Conservation (phyloP, 1,140 invertebrate species). For the Dryas iulia region DNA sequence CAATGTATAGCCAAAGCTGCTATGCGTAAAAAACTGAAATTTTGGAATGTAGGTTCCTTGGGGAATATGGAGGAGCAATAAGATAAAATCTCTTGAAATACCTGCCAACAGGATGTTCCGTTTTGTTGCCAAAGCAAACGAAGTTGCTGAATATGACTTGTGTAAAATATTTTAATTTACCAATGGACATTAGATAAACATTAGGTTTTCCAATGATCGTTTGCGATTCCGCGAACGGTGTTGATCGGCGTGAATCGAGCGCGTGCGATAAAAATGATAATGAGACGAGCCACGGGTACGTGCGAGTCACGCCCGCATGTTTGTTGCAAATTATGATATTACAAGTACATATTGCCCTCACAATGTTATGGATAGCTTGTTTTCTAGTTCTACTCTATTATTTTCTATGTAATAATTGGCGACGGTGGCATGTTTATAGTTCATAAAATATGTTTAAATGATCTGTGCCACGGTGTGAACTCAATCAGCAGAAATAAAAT, state of each 20-base stretch:
- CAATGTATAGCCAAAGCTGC: not conserved
- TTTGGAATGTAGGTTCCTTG: too few relatives aligned
- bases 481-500: not conserved
- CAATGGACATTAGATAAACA: not conserved
- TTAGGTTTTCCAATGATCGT: conserved; percentile 2
- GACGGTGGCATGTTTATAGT: not conserved
- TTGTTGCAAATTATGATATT: conserved; percentile 19
- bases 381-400: not conserved
- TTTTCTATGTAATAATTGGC: not conserved
- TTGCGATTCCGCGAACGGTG: conserved; percentile 4
- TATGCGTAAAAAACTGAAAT: too few relatives aligned
- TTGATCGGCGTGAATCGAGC: conserved; percentile 12
- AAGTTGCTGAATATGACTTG: too few relatives aligned
- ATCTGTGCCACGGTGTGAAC: not conserved
- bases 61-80: too few relatives aligned
- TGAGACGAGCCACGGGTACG: conserved; percentile 10
- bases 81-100: too few relatives aligned
- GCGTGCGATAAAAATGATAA: conserved; percentile 28
- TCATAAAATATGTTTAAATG: not conserved
- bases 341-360: conserved; percentile 13
- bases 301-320: conserved; percentile 23
- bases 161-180: too few relatives aligned
- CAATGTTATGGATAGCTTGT: conserved; percentile 6
- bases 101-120: too few relatives aligned
- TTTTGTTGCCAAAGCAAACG: too few relatives aligned